Base-by-base conservation (phyloP, 2,113 vertebrate species). In the Grammomys surdaster region DNA sequence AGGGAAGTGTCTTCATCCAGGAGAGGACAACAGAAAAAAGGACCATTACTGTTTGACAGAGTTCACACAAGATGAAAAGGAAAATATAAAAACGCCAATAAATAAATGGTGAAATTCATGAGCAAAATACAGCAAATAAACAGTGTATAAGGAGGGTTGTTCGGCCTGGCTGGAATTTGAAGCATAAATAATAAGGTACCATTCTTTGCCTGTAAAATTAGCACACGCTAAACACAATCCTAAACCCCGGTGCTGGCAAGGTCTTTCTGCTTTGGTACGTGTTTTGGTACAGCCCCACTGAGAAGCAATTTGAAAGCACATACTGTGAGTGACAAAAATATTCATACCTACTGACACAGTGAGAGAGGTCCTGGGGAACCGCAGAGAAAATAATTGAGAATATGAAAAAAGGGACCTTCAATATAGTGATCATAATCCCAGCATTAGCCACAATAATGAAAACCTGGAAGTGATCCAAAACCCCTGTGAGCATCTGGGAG, bases 241-340 rank as follows among this genome's bases (percentile, higher is more conserved):
- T 48, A 36, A 88, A 16, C 33, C 56, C 63, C 5, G 0, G 56
- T 3, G 43, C 75, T 69, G 95, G 90, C 67, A 88, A 85, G 81
- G 24, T 26, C 31, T 54, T 82, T 56, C 73, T 26, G 72, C 10
- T 22, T 73, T 73, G n/a, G 65, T 43, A 33, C 1, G 0, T 40
- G 22, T 16, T 84, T 51, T n/a, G 82, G 84, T 63, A 26, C 60
- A 46, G 82, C 46, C 89, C 89, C 76, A 48, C 36, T 1, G 69
- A 95, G 95, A 93, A 89, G 78, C 78, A 60, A 67, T 93, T 80
- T 90, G 92, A 84, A 96, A 94, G 85, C 54, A 20, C 0, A 20
- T 40, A 81, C 48, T 28, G 8, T 48, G 28, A 91, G 51, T 33
- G n/a, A 91, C 88, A 95, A 92, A 84, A 92, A 72, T 28, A 28